phyloP scores from a whole-genome alignment of 2,797 vertebrate species.

The Ataeniobius toweri region DNA sequence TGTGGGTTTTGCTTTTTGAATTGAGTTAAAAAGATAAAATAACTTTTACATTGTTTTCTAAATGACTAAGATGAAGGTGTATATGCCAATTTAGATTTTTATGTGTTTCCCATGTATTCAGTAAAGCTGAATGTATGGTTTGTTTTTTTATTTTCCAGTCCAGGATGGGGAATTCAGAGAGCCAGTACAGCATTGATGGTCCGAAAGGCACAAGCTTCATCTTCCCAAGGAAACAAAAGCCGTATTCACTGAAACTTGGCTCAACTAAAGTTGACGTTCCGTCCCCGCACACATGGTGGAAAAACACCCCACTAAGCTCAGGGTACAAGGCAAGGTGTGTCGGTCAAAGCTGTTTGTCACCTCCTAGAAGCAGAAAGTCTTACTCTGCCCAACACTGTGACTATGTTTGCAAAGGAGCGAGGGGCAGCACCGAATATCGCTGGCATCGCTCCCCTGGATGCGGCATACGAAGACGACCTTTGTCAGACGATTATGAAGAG shows the following conservation, averaged over 20 bases:
- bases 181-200: conserved; percentile 93
- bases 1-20: not conserved
- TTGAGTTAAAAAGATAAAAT: not conserved
- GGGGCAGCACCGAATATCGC: conserved; percentile 63
- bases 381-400: conserved; percentile 84
- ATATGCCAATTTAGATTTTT: not conserved
- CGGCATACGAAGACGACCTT: conserved; percentile 68
- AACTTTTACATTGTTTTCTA: not conserved
- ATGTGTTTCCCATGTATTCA: conserved; percentile 21
- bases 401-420: conserved; percentile 76
- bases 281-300: conserved; percentile 85
- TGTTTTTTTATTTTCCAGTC: conserved; percentile 60
- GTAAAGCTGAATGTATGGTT: conserved; percentile 1
- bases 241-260: conserved; percentile 86
- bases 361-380: conserved; percentile 86
- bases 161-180: conserved; percentile 96
- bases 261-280: conserved; percentile 83
- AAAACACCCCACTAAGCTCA: conserved; percentile 71
- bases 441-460: conserved; percentile 65
- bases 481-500: conserved; percentile 79
- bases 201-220: conserved; percentile 81
- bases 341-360: conserved; percentile 89
- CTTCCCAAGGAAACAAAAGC: conserved; percentile 85
- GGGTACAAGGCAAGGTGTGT: conserved; percentile 87
- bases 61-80: not conserved